phyloP scores from a whole-genome alignment of 2,797 vertebrate genomes.

The Miichthys miiuy region DNA sequence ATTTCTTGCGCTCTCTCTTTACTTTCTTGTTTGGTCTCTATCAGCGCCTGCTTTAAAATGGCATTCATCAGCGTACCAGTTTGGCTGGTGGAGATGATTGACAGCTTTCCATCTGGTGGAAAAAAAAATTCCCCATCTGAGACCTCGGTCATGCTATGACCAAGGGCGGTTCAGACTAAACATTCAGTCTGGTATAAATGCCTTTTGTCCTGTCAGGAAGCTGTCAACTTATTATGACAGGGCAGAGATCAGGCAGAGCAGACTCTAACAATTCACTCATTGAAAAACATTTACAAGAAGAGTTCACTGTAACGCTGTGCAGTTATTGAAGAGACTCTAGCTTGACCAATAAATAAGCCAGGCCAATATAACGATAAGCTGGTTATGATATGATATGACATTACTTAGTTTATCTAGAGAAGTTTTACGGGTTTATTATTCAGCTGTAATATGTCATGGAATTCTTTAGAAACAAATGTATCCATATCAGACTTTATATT shows the following conservation, averaged over 20 bases:
- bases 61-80: not conserved
- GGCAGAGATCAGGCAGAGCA: constrained; percentile 16
- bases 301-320: not conserved
- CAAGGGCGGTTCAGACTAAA: constrained; percentile 30
- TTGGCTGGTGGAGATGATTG: constrained; percentile 7
- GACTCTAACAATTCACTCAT: constrained; percentile 2
- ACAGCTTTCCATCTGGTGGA: constrained; percentile 23
- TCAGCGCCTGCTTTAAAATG: not conserved
- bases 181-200: constrained; percentile 20
- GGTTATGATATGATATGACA: not conserved
- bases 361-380: not conserved
- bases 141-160: constrained; percentile 5
- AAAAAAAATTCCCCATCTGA: constrained; percentile 17
- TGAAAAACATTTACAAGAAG: constrained; percentile 28
- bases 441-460: not conserved
- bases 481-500: not conserved
- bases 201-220: constrained; percentile 37
- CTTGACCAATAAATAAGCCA: not conserved
- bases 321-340: not conserved
- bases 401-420: not conserved
- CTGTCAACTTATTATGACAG: constrained; percentile 17
- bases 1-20: no score
- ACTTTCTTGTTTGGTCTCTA: no score
- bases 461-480: not conserved
- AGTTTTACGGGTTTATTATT: not conserved